Evolutionary conservation across 2,113 vertebrate genomes (phyloP), one percentile per base, ranked within the genome.

Genomic region (Thunnus maccoyii): DNA sequence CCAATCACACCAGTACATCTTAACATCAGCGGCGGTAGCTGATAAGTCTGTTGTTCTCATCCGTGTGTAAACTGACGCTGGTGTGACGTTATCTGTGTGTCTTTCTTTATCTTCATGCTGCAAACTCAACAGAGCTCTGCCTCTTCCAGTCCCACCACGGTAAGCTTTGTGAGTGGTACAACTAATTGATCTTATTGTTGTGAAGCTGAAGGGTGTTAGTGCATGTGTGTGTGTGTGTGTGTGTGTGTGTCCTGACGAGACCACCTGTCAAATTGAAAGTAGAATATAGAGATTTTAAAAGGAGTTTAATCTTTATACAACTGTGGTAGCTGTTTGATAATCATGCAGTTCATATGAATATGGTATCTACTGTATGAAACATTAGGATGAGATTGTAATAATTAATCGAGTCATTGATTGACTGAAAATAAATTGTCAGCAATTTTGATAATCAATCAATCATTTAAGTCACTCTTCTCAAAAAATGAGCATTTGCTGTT

Each of bases 61-160:
- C 51, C 46, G 63, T 50, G 5, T 69, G 67, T 36, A 72, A 66
- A 73, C 61, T 56, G 52, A 48, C 55, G 66, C 30, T 75, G 17
- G 10, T 72, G 54, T 86, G 73, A 82, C 27, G 15, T 83, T 68
- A 63, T 72, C 5, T 84, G 18, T 84, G 30, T 78, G 20, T 86
- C n/a, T 88, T 54, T 84, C 13, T 82, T 81, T 86, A 46, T 77
- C 55, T 72, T 61, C 69, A 87, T 90, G 93, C 94, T 94, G 92
- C 88, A 46, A 0, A 2, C 78, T 90, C 88, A 64, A 76, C 93
- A 98, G 97, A 95, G 95, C 96, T 89, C 96, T 97, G 73, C 96
- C 97, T 44, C 96, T 99, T 82, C 96, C 97, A 14, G 94, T 96
- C 79, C 96, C 97, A 54, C 95, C 97, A 95, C 97, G 97, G 97